Evolutionary conservation across 2,888 invertebrate species (phyloP).

Genomic region (Alentia gelatinosa): DNA sequence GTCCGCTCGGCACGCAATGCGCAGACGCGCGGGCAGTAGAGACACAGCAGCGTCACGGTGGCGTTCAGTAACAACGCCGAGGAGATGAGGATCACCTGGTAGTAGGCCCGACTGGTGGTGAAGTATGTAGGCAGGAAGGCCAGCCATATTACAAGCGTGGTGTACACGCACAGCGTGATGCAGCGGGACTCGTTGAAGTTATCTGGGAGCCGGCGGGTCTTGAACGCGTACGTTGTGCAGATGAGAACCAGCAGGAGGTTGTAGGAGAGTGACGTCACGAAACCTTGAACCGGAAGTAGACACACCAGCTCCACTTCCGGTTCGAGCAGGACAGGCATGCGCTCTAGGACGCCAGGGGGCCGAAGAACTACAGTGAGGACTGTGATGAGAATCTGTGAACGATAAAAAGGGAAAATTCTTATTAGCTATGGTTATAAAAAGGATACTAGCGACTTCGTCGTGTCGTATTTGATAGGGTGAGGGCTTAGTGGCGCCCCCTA

Average conservation of each 20-base stretch:
- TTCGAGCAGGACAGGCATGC: conserved; percentile 65
- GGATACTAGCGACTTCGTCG: too few species aligned
- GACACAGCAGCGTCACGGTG: conserved; percentile 66
- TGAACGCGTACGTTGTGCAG: conserved; percentile 70
- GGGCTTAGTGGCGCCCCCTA: too few species aligned
- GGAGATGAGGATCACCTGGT: conserved; percentile 65
- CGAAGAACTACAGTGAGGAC: conserved; percentile 57
- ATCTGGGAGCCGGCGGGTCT: conserved; percentile 69
- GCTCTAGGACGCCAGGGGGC: conserved; percentile 60
- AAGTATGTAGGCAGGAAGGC: conserved; percentile 73
- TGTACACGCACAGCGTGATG: conserved; percentile 73
- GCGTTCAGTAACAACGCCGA: conserved; percentile 68
- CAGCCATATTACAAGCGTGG: conserved; percentile 72
- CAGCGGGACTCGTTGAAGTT: conserved; percentile 73
- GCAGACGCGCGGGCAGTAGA: conserved; percentile 69
- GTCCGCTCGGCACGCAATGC: conserved; percentile 60
- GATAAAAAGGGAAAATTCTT: background rate
- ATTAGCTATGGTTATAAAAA: too few species aligned
- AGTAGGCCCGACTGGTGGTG: conserved; percentile 65
- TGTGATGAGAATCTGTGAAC: conserved; percentile 64
- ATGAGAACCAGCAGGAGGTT: conserved; percentile 69
- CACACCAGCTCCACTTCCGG: conserved; percentile 71
- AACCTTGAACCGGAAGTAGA: conserved; percentile 64
- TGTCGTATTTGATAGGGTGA: too few species aligned
- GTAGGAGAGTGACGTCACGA: conserved; percentile 69